These are phyloP conservation scores for Melangyna quadrimaculata DNA, from an alignment of 2,888 invertebrate genomes.

Conservation along the genomic window DNA sequence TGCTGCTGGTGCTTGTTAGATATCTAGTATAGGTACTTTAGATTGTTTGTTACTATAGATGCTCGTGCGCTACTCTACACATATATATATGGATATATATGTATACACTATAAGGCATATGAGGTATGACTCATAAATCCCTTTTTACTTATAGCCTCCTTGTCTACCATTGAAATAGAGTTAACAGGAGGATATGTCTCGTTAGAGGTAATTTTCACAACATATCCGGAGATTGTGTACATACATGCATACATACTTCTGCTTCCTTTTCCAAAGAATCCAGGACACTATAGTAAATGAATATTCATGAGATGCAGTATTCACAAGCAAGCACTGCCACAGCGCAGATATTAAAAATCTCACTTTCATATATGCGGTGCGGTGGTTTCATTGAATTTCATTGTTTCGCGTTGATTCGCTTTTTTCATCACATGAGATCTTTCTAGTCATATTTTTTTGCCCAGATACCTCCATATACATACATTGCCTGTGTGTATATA, in stretches of 20 bases:
- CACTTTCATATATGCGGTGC: constrained; percentile 26
- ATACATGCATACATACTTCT: not conserved
- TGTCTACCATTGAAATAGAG: constrained; percentile 25
- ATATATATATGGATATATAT: not conserved
- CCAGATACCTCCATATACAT: no score
- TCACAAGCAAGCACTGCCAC: not conserved
- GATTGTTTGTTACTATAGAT: constrained; percentile 27
- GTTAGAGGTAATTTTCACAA: constrained; percentile 68
- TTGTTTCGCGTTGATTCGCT: constrained; percentile 59
- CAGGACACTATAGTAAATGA: constrained; percentile 62
- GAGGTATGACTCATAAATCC: constrained; percentile 52
- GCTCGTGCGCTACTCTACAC: not conserved
- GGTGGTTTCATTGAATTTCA: constrained; percentile 66
- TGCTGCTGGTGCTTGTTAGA: not conserved
- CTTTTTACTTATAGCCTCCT: constrained; percentile 36
- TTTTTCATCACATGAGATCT: constrained; percentile 48
- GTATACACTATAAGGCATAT: no score
- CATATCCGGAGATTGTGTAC: constrained; percentile 51
- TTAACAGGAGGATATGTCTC: constrained; percentile 59
- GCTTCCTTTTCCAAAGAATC: constrained; percentile 26
- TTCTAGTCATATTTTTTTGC: not conserved
- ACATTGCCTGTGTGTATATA: no score
- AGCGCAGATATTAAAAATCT: constrained; percentile 21
- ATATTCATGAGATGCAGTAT: constrained; percentile 58
- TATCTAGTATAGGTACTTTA: not conserved